Evolutionary conservation across 2,888 invertebrate species (phyloP).

Genomic region (Shargacucullia verbasci): DNA sequence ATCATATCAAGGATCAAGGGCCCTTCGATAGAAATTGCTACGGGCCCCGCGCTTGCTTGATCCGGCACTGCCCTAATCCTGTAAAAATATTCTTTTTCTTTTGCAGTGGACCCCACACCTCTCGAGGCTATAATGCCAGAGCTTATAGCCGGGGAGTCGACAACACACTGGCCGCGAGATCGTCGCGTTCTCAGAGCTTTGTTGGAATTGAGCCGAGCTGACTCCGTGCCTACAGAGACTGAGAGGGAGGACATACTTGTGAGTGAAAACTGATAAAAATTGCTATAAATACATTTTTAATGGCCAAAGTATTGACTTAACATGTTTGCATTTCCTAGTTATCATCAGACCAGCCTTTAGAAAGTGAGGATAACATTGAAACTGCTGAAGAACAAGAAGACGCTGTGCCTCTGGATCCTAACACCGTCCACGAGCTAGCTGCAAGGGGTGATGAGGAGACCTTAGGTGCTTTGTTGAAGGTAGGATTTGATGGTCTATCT

Average conservation of each 20-base stretch:
- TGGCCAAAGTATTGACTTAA: too few relatives aligned
- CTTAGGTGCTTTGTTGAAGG: constrained; percentile 90
- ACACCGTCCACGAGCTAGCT: constrained; percentile 93
- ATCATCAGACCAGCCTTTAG: constrained; percentile 66
- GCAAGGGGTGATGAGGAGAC: constrained; percentile 93
- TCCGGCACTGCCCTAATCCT: too few relatives aligned
- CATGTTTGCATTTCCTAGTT: too few relatives aligned
- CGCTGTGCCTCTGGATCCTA: constrained; percentile 81
- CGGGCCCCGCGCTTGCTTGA: too few relatives aligned
- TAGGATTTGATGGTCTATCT: constrained; percentile 43
- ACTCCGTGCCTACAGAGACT: constrained; percentile 78
- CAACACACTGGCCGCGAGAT: constrained; percentile 91
- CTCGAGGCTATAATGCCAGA: constrained; percentile 80
- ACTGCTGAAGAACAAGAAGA: constrained; percentile 72
- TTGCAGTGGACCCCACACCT: constrained; percentile 61
- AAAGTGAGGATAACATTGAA: constrained; percentile 65
- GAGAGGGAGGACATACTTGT: constrained; percentile 68
- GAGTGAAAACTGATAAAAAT: constrained; percentile 18
- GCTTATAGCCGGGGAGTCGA: constrained; percentile 84
- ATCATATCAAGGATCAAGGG: too few relatives aligned
- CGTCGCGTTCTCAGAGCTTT: constrained; percentile 92
- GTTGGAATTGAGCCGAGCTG: constrained; percentile 90
- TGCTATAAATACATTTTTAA: too few relatives aligned
- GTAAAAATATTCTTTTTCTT: neutral
- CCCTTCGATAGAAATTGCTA: too few relatives aligned